phyloP scores from a whole-genome alignment of 2,113 vertebrate genomes.

The Aythya baeri region DNA sequence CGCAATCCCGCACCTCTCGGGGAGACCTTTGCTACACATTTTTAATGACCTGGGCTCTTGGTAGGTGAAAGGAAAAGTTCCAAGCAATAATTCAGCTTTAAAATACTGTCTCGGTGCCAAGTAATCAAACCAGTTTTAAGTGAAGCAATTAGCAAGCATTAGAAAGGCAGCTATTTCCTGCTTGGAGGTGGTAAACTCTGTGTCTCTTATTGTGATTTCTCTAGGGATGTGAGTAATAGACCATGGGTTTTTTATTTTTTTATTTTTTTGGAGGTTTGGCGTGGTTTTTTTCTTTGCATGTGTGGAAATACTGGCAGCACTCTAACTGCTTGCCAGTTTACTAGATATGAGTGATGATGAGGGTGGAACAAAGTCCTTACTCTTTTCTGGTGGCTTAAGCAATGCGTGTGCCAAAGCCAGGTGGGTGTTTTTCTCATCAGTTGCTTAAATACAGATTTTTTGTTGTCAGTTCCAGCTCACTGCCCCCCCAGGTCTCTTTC shows the following conservation, averaged over 20 bases:
- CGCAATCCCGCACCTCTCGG: background rate
- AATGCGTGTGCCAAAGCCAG: background rate
- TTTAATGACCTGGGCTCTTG: constrained; percentile 51
- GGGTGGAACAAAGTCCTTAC: constrained; percentile 5
- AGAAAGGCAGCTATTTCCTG: constrained; percentile 68
- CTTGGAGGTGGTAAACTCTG: constrained; percentile 49
- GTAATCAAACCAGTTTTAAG: constrained; percentile 63
- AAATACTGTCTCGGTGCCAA: constrained; percentile 49
- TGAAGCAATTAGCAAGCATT: constrained; percentile 67
- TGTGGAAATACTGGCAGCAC: constrained; percentile 12
- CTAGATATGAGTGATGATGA: background rate
- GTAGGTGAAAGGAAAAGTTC: constrained; percentile 68
- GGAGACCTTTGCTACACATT: constrained; percentile 52
- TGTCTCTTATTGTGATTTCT: constrained; percentile 52
- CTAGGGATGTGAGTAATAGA: constrained; percentile 46
- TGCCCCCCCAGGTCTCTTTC: background rate
- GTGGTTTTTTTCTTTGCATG: background rate
- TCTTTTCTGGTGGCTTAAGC: constrained; percentile 21
- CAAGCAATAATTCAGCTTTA: constrained; percentile 49
- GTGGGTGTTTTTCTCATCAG: constrained; percentile 33
- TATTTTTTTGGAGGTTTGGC: fast-evolving
- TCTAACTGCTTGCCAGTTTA: constrained; percentile 1
- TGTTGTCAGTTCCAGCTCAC: background rate
- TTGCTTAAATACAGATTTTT: background rate
- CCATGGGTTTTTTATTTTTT: background rate